Base-by-base conservation (phyloP, 2,113 vertebrate species). In the Corythornis vintsioides region DNA sequence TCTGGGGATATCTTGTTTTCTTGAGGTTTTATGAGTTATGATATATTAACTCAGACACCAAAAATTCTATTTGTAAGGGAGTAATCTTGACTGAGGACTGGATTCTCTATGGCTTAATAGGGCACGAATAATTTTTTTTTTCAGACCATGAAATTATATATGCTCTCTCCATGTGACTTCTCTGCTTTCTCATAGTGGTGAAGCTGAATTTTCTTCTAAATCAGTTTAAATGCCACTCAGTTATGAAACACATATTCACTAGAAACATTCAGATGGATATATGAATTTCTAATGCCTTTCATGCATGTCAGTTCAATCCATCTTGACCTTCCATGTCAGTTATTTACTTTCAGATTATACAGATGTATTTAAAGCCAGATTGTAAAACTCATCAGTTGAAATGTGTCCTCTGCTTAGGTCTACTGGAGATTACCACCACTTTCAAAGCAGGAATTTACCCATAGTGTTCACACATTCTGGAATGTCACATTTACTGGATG, bases 381-480 rank as follows among this genome's bases (percentile, higher is more conserved):
- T 73, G 31, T 83, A 86, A 73, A 95, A 71, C 61, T 67, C 73
- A 60, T 26, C 26, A 64, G 56, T 33, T 80, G 64, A 93, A 92
- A 93, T 59, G 81, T 74, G 29, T 64, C 42, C 35, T 69, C 50
- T 72, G 29, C 28, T 92, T 72, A 90, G 56, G 60, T 77, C 86
- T 88, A 66, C 52, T 42, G 69, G 86, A 93, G 40, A 67, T 92
- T 86, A 83, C 69, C 15, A 24, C 38, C 59, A 55, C 88, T 80
- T 95, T 95, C 80, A 92, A 88, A 95, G 80, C 24, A 77, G 69
- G 80, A 93, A 80, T 90, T 88, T 73, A 84, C 64, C 47, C 42
- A 59, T 79, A 69, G 45, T 83, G 64, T 88, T 94, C 55, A 57
- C 64, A 83, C 60, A 53, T 80, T 83, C 69, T 93, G 72, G 69